Evolutionary conservation across 2,888 invertebrate genomes (phyloP), one percentile per base, ranked within the genome.

Genomic region (Drosophila paramelanica): DNA sequence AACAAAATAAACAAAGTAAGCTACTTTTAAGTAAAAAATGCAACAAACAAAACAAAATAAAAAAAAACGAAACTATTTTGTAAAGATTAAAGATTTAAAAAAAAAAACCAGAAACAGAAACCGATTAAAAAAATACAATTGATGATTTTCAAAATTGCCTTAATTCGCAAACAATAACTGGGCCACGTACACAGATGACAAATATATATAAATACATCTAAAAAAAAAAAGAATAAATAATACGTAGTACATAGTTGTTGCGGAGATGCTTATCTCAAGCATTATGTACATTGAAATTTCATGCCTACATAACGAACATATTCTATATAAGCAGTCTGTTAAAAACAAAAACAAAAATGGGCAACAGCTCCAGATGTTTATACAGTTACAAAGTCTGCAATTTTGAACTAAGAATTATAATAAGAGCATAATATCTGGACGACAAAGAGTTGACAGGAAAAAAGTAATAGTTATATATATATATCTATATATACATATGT

Each of bases 61-160:
- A 47, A 55, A 5, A 31, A 57, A 50, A 43, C 11, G 62, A 51
- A 45, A 36, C 23, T 49, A 64, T 64, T 77, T 59, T 81, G 68
- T 77, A 77, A 42, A 66, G 55, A 68, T 56, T 68, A 76, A 36
- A 50, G 17, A 23, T 27, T 57, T 47, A 38, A 50, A 49, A 31
- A 10, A 10, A 14, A 39, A 73, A 23, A 55, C 36, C 13, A 36
- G 11, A 13, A 36, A 36, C 36, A 56, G 47, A 68, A 45, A 25
- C 49, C 39, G 33, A 49, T 59, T 59, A 14, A 52, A 74, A 74
- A 74, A 68, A 67, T 58, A 75, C 59, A 75, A 68, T 64, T 65
- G 43, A 71, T 67, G 41, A 75, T 76, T 75, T 76, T 65, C 61
- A 70, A 76, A 79, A 75, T 79, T 79, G 76, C 76, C 69, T 79